A percentile compares a stretch with the other conserved stretches of the same genome.
Evolutionary conservation across 2,888 invertebrate genomes (phyloP).

Genomic region (Tachina lurida): DNA sequence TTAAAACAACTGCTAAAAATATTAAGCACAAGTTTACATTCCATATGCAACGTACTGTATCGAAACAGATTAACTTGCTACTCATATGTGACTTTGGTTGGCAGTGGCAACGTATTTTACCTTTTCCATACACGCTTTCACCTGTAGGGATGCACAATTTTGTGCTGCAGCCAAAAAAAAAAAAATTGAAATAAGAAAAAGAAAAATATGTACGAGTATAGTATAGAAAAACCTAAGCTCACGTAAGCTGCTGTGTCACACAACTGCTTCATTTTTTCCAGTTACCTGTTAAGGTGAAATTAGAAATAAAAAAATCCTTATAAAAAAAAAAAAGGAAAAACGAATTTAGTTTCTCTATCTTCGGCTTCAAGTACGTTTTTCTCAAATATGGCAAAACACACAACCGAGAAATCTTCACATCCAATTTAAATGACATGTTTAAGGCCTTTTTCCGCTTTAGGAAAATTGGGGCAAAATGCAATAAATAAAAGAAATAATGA

Average conservation of each 20-base stretch:
- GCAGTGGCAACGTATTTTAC: conserved; percentile 33
- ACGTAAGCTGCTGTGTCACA: conserved; percentile 65
- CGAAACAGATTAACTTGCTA: conserved; percentile 60
- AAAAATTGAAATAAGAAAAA: neutral
- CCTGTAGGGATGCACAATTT: conserved; percentile 9
- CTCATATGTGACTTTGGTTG: conserved; percentile 58
- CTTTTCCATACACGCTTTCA: neutral
- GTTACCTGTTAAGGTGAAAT: conserved; percentile 44
- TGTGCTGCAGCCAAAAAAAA: conserved; percentile 1
- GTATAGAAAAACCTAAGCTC: conserved; percentile 43
- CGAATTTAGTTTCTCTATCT: conserved; percentile 33
- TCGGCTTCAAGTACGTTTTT: conserved; percentile 41
- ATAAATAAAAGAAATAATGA: conserved; percentile 13
- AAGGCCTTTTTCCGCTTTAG: conserved; percentile 54
- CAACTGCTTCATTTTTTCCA: conserved; percentile 22
- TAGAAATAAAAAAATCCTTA: conserved; percentile 8
- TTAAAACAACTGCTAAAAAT: conserved; percentile 19
- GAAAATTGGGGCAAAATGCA: conserved; percentile 32
- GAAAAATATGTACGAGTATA: neutral
- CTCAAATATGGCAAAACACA: conserved; percentile 41
- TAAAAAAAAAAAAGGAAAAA: conserved; percentile 32
- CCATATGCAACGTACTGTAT: conserved; percentile 23
- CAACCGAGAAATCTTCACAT: conserved; percentile 49
- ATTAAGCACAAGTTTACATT: conserved; percentile 40
- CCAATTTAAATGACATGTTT: conserved; percentile 63